A percentile compares a stretch with the other conserved stretches of the same genome.
Evolutionary conservation across 2,113 vertebrate species (phyloP).

Genomic region (Edolisoma coerulescens): DNA sequence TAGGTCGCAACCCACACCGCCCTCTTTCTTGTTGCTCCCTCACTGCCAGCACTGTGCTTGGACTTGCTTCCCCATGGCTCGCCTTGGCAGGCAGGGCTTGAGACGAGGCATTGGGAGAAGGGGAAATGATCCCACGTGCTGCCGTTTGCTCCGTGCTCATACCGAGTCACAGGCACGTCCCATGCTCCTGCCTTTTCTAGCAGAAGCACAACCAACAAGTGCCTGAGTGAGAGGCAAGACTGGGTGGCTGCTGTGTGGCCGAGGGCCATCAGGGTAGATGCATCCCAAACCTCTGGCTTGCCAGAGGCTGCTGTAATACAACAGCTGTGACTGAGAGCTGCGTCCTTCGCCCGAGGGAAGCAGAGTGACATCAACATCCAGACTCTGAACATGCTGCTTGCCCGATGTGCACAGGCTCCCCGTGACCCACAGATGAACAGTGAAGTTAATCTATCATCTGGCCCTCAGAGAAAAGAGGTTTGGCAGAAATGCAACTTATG

Average conservation of each 20-base stretch:
- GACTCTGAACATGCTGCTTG: rapidly evolving
- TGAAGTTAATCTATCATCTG: not conserved
- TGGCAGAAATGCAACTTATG: not conserved
- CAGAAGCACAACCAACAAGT: not conserved
- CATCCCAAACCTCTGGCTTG: not conserved
- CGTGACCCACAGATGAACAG: not conserved
- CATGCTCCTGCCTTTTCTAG: not conserved
- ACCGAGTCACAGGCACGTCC: not conserved
- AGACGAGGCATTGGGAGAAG: rapidly evolving
- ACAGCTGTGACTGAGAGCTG: not conserved
- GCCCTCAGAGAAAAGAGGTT: not conserved
- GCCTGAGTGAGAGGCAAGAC: not conserved
- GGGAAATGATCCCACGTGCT: rapidly evolving
- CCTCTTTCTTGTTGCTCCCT: not conserved
- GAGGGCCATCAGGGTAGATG: not conserved
- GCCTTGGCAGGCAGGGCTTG: not conserved
- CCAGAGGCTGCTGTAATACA: not conserved
- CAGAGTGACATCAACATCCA: not conserved
- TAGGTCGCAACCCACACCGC: not conserved
- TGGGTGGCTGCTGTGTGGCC: not conserved
- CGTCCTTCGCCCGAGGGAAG: not conserved
- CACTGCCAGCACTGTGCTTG: not conserved
- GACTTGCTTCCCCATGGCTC: not conserved
- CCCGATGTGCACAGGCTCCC: not conserved
- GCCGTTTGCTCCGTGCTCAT: rapidly evolving